Base-by-base conservation (phyloP, 2,888 invertebrate species). In the Metellina segmentata region DNA sequence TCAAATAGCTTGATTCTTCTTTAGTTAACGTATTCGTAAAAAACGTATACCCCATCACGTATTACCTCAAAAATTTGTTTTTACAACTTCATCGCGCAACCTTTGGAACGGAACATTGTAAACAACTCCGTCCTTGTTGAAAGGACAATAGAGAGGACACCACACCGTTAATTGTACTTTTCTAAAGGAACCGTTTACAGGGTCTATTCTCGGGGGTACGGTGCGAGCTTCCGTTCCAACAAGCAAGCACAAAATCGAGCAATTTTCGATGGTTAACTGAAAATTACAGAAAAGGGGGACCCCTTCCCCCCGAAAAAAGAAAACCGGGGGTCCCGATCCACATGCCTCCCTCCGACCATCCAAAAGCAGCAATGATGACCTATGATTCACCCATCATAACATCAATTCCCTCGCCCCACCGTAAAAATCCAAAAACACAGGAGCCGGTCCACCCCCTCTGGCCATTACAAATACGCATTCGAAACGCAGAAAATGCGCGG, bases 331-430 rank as follows among this genome's bases (percentile, higher is more conserved):
- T 11, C 49, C 34, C 34, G 34, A 34, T 34, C 34, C 34, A 34
- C 34, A 34, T 34, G 34, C 34, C 34, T 34, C 34, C 34, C 34
- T 34, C 34, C 34, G 34, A 34, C 34, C 4, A 34, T 34, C 34
- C 34, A 34, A 34, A 34, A 52, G 74, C 86, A 82, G 83, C 87
- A 79, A 91, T 83, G 78, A 86, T 89, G 81, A 52, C 69, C 85
- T 82, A 89, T 92, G 92, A 92, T 92, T 92, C 92, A 92, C 89
- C 85, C 85, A 78, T 92, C 92, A 92, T 89, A 92, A 92, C 89
- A 92, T 79, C 89, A 71, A 85, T 86, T 85, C 90, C 82, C 79
- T 61, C 91, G 82, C 91, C 70, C 79, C 34, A 34, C 72, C 78
- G 70, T 53, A 82, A 92, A 69, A 92, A 75, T 91, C 91, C 82